Evolutionary conservation across 2,113 vertebrate species (phyloP), one percentile per base, ranked within the genome.

Genomic region (Coregonus clupeaformis): DNA sequence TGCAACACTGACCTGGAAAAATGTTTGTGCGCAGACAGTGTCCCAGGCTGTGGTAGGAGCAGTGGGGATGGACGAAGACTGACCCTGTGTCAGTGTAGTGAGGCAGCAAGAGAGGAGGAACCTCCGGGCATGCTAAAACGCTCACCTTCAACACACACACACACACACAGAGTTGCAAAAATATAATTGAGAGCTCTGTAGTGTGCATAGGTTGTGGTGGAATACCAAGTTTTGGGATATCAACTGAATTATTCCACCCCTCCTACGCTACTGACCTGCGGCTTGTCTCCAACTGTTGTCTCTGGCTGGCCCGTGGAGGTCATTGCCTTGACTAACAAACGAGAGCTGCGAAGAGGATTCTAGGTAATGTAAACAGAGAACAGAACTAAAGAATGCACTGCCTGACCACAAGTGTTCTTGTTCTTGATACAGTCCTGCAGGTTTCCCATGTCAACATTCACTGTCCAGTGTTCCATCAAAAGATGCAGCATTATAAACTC

Each of bases 1-100:
- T n/a, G 13, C 5, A 36, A 20, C 16, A 42, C 67, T 29, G 25
- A 88, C 85, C 86, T 76, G 85, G 80, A 76, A 88, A 87, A 16
- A 80, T 73, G 67, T 86, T 75, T 45, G 62, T 60, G 16, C 76
- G 77, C 30, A 86, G 81, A 74, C 68, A 87, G 79, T 74, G 84
- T 24, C 83, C 69, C 68, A 86, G 42, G 67, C 82, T 83, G 69
- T 77, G 77, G 74, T 81, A 85, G 77, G 55, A 47, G 9, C 42
- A 42, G 68, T 77, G 76, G 0, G 42, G 42, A 24, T n/a, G 0
- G 1, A 0, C 29, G 42, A 71, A n/a, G 13, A 62, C 25, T 13
- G 86, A 73, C 57, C 75, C 60, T 6, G 77, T 72, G 69, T 77
- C 79, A 24, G 7, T 1, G 49, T 73, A 84, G 71, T 73, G 82